Conservation (phyloP, 2,888 invertebrate genomes). For the Opisthograptis luteolata region DNA sequence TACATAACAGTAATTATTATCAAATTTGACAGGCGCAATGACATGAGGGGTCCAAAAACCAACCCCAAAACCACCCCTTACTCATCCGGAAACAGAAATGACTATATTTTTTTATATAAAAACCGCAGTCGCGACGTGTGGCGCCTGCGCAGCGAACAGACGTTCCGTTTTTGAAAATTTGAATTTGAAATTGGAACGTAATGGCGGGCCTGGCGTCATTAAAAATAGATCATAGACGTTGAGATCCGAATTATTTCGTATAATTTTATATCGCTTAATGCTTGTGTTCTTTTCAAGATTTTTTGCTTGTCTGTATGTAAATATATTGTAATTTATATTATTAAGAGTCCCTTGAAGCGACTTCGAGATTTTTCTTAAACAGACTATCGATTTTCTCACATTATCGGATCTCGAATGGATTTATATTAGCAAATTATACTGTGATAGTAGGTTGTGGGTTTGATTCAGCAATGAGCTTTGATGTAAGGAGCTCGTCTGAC, state of each 20-base stretch:
- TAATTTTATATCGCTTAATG: constrained; percentile 60
- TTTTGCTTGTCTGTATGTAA: constrained; percentile 5
- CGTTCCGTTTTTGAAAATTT: constrained; percentile 47
- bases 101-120: constrained; percentile 55
- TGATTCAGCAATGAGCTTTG: too few relatives aligned
- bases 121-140: constrained; percentile 49
- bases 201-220: constrained; percentile 60
- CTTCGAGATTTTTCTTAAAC: too few relatives aligned
- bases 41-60: constrained; percentile 37
- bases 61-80: constrained; percentile 46
- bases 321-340: not conserved
- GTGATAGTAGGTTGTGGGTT: too few relatives aligned
- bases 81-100: constrained; percentile 54
- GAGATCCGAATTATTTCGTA: constrained; percentile 36
- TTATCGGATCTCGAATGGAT: too few relatives aligned
- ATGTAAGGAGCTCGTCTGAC: too few relatives aligned
- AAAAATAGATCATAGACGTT: constrained; percentile 64
- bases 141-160: constrained; percentile 47
- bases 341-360: not conserved
- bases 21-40: constrained; percentile 32
- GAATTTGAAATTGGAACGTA: constrained; percentile 61
- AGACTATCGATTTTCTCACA: too few relatives aligned
- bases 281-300: constrained; percentile 47
- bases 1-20: constrained; percentile 42
- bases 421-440: too few relatives aligned